Conservation (phyloP, 2,113 vertebrate genomes). For the Oreochromis niloticus region DNA sequence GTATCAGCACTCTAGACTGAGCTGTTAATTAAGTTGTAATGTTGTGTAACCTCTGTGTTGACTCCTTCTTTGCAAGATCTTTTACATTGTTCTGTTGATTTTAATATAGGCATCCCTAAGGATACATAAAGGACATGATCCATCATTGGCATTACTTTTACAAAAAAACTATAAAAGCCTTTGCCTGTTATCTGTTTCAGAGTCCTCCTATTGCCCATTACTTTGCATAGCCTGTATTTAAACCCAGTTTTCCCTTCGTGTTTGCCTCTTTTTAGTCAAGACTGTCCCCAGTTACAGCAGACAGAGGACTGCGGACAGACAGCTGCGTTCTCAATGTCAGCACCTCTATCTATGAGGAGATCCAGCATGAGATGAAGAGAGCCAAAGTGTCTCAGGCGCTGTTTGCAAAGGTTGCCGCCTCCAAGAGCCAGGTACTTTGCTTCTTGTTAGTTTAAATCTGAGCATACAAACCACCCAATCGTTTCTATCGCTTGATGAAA, state of each 20-base stretch:
- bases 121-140: not conserved
- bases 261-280: conserved; percentile 41
- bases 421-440: conserved; percentile 66
- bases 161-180: not conserved
- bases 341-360: conserved; percentile 66
- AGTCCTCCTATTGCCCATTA: not conserved
- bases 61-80: not conserved
- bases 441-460: not conserved
- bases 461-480: not conserved
- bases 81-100: not conserved
- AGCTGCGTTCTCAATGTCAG: conserved; percentile 59
- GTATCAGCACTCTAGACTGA: not conserved
- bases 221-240: not conserved
- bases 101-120: not conserved
- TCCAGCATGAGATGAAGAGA: conserved; percentile 71
- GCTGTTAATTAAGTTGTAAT: not conserved
- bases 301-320: conserved; percentile 59
- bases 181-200: not conserved
- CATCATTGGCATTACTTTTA: not conserved
- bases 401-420: conserved; percentile 67
- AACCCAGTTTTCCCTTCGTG: not conserved
- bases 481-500: not conserved
- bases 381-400: conserved; percentile 68
- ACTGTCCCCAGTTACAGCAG: conserved; percentile 54
- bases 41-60: not conserved